These are phyloP conservation scores for Protodeltote pygarga DNA, from an alignment of 2,888 invertebrate genomes.

Conservation along the genomic window DNA sequence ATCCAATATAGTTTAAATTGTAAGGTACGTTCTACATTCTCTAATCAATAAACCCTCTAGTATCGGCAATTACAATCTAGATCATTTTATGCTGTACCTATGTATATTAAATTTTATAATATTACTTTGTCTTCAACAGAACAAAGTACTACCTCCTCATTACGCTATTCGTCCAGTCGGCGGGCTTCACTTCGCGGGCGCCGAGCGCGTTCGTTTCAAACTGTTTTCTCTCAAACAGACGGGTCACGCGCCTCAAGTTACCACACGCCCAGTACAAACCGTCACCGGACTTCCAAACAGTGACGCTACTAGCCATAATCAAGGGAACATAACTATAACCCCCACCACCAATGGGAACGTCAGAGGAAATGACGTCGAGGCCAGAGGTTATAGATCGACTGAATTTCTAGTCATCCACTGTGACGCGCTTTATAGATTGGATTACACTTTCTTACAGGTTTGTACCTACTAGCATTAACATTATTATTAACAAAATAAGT, in stretches of 20 bases:
- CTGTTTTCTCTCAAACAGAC: conserved; percentile 57
- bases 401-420: conserved; percentile 88
- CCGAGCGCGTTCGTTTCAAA: conserved; percentile 72
- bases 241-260: conserved; percentile 24
- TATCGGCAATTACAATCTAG: no score
- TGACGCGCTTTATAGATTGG: conserved; percentile 87
- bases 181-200: conserved; percentile 78
- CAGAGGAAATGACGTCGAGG: conserved; percentile 30
- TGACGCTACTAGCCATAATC: conserved; percentile 24
- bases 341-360: background rate
- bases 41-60: no score
- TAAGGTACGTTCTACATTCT: no score
- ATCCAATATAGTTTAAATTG: no score
- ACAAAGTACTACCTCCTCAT: conserved; percentile 65
- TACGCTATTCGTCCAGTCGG: conserved; percentile 75
- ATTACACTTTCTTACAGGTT: conserved; percentile 90
- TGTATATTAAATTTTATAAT: background rate
- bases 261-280: conserved; percentile 53
- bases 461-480: no score
- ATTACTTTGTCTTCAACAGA: conserved; percentile 51
- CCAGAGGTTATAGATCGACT: conserved; percentile 41
- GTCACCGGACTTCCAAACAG: conserved; percentile 53
- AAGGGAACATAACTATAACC: background rate
- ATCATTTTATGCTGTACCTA: no score
- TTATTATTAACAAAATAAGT: background rate